Evolutionary conservation across 1,140 invertebrate genomes (phyloP).

Genomic region (Ips nitidus): DNA sequence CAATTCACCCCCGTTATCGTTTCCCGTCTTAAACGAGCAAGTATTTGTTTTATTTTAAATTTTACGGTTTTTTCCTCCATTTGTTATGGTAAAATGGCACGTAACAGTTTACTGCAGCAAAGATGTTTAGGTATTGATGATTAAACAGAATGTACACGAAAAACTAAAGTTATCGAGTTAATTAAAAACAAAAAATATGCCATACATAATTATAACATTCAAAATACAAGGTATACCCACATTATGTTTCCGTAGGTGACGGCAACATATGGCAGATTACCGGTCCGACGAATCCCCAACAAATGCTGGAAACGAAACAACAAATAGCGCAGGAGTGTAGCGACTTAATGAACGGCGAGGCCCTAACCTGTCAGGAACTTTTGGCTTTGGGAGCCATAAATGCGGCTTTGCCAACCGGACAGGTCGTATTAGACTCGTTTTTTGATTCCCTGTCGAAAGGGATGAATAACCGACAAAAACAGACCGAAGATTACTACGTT

Average conservation of each 20-base stretch:
- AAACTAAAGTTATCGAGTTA: no score
- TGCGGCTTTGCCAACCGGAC: slow-evolving; percentile 85
- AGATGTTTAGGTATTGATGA: no score
- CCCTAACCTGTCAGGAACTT: slow-evolving; percentile 89
- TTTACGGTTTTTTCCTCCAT: no score
- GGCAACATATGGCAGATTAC: slow-evolving; percentile 66
- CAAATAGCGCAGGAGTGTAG: slow-evolving; percentile 53
- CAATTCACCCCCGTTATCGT: no score
- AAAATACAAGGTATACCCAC: no score
- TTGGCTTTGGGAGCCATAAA: slow-evolving; percentile 87
- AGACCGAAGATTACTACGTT: slow-evolving; percentile 44
- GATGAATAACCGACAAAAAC: slow-evolving; percentile 49
- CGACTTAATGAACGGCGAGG: slow-evolving; percentile 58
- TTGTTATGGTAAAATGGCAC: no score
- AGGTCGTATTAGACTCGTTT: slow-evolving; percentile 78
- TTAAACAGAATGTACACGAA: no score
- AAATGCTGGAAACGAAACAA: slow-evolving; percentile 47
- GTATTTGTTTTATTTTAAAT: no score
- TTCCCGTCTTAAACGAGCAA: no score
- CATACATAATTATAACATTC: no score
- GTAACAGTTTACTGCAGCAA: no score
- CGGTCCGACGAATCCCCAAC: slow-evolving; percentile 49
- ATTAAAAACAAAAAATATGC: no score
- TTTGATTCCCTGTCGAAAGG: slow-evolving; percentile 78
- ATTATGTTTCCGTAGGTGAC: slow-evolving; percentile 50